Percentiles rank a stretch among this genome's conserved stretches.
phyloP scores from a whole-genome alignment of 2,113 vertebrate genomes.

The Phoenicopterus ruber region DNA sequence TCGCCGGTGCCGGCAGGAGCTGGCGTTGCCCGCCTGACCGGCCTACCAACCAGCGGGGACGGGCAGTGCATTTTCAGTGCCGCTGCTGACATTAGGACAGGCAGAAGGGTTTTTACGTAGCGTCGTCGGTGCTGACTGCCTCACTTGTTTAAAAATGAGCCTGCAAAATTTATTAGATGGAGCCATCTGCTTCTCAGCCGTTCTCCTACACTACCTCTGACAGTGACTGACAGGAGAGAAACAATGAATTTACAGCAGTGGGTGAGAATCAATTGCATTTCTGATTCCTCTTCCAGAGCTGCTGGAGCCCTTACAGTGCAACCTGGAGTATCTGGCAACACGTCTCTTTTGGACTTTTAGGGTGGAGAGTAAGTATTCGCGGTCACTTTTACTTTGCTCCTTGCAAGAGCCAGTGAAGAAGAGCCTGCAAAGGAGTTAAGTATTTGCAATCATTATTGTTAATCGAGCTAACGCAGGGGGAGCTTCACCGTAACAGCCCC shows the following conservation, averaged over 20 bases:
- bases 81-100: not conserved
- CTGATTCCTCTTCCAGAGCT: conserved; percentile 14
- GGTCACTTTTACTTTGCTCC: not conserved
- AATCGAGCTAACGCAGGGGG: fast-evolving
- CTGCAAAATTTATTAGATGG: conserved; percentile 59
- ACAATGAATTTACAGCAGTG: conserved; percentile 57
- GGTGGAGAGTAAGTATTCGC: not conserved
- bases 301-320: not conserved
- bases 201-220: conserved; percentile 53
- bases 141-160: conserved; percentile 49
- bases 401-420: not conserved
- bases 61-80: not conserved
- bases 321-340: not conserved
- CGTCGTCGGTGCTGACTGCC: not conserved
- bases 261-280: conserved; percentile 22
- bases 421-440: not conserved
- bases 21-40: not conserved
- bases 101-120: not conserved
- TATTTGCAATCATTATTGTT: not conserved
- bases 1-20: not conserved
- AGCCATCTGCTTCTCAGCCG: conserved; percentile 60
- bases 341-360: not conserved
- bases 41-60: not conserved
- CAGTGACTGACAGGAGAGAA: conserved; percentile 54
- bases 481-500: not conserved